Evolutionary conservation across 2,888 invertebrate species (phyloP), one percentile per base, ranked within the genome.

Genomic region (Fragum fragum): DNA sequence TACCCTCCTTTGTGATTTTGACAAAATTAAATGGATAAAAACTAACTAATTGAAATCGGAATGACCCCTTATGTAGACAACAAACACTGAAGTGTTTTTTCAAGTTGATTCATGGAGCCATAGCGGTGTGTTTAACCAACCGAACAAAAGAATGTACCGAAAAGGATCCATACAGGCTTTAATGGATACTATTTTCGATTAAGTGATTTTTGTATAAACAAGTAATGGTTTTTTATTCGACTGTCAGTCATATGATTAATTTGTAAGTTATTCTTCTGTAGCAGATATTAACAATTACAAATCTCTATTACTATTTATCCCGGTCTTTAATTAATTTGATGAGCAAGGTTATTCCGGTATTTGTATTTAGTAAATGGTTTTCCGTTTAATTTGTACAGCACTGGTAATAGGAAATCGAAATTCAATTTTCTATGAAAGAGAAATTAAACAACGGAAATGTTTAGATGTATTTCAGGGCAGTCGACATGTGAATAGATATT

Each of bases 161-260:
- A 55, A 59, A 36, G 36, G 32, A 52, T 36, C 16, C 21, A 26
- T 47, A 47, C 21, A 14, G 28, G 14, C 28, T 29, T 71, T 83
- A 79, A 85, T 85, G 85, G 85, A 81, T 81, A 81, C 76, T 79
- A 72, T 79, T 81, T 72, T 59, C 76, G 74, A 76, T 79, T 73
- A 81, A 84, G 81, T 78, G 84, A 63, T 73, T 81, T 84, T 74
- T 85, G 85, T 85, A 85, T 85, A 85, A 85, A 85, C 85, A 85
- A 81, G 85, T 81, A 85, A 85, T 85, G 79, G 81, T 72, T 79
- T 79, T 85, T 76, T 32, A 21, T 26, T 42, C 47, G 29, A 52
- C 75, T 74, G 71, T 73, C 76, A 70, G 52, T 76, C 73, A 76
- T 29, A 28, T 63, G 79, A 83, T 79, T 83, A 79, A 79, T 83